phyloP scores from a whole-genome alignment of 2,797 vertebrate species.

The Vespertilio murinus region DNA sequence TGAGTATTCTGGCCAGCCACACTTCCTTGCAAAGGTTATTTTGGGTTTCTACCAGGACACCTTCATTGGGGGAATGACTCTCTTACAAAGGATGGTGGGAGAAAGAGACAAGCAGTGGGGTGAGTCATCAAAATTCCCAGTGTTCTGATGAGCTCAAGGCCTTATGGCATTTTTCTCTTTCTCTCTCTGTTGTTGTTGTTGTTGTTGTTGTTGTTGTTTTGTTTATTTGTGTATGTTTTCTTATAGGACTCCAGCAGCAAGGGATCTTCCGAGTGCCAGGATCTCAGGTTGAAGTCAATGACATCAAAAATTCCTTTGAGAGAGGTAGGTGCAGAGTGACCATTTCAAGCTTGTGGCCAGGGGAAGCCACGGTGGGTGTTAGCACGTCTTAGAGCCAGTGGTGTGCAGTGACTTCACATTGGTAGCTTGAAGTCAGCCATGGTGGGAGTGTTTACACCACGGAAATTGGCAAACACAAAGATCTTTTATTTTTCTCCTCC shows the following conservation, averaged over 20 bases:
- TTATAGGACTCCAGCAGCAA: constrained; percentile 96
- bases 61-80: background rate
- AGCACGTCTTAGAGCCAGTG: background rate
- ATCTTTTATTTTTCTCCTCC: background rate
- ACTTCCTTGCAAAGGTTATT: background rate
- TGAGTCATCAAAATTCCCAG: background rate
- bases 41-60: background rate
- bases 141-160: background rate
- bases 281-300: constrained; percentile 99
- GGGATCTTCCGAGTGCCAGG: constrained; percentile 98
- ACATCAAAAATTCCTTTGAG: constrained; percentile 99
- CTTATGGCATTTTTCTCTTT: background rate
- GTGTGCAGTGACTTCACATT: background rate
- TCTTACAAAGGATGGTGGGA: background rate
- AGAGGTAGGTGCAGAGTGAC: constrained; percentile 89
- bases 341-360: background rate
- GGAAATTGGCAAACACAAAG: background rate
- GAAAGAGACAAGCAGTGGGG: background rate
- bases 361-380: background rate
- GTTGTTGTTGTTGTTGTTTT: background rate
- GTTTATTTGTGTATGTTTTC: constrained; percentile 57
- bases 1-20: background rate
- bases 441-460: background rate
- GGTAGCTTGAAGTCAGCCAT: background rate
- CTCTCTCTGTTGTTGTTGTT: too few species aligned